These are phyloP conservation scores for Todus mexicanus DNA, from an alignment of 2,797 vertebrate genomes.

Conservation along the genomic window DNA sequence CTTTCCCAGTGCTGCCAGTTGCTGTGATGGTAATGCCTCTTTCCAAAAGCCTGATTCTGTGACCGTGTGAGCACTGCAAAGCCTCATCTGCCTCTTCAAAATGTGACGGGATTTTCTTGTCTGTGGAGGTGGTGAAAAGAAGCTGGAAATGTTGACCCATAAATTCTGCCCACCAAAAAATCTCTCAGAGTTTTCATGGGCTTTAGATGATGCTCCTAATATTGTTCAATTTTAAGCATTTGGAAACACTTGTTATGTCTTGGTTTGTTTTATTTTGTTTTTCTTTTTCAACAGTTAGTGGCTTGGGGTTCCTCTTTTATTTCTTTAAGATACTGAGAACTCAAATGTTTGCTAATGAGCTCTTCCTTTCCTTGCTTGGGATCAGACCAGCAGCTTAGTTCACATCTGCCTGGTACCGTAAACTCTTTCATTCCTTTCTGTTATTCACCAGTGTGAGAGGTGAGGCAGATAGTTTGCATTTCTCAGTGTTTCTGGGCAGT, in stretches of 20 bases:
- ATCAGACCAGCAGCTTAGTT: neutral
- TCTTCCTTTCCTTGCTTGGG: neutral
- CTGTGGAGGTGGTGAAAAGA: neutral
- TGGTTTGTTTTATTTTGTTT: neutral
- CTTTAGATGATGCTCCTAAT: neutral
- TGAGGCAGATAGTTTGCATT: neutral
- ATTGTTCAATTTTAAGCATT: neutral
- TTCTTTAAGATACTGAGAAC: neutral
- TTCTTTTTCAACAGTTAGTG: neutral
- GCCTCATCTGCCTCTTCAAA: neutral
- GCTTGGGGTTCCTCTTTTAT: neutral
- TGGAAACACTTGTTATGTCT: neutral
- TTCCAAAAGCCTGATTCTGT: neutral
- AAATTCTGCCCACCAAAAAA: neutral
- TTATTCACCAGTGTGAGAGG: neutral
- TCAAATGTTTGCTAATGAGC: neutral
- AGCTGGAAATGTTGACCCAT: neutral
- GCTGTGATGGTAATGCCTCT: neutral
- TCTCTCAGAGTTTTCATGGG: neutral
- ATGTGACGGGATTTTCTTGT: neutral
- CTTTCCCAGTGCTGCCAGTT: neutral
- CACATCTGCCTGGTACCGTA: neutral
- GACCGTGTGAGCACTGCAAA: fast-evolving
- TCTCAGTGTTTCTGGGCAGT: neutral
- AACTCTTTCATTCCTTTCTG: neutral